Percentiles rank a stretch among this genome's conserved stretches.
Conservation (phyloP, 1,140 invertebrate species). For the Drosophila nigromelanica region DNA sequence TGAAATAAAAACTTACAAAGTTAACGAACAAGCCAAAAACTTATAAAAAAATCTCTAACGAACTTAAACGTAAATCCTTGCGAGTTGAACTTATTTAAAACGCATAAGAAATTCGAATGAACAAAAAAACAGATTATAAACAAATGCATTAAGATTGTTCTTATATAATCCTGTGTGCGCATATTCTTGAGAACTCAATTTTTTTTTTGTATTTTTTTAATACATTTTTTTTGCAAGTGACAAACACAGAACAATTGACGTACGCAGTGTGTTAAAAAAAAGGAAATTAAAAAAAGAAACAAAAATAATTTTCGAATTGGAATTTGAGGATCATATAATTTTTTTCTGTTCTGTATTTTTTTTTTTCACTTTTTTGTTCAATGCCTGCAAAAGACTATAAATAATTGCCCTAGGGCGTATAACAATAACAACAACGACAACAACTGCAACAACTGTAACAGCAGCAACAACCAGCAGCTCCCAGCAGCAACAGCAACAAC, state of each 20-base stretch:
- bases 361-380: conserved; percentile 42
- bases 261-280: conserved; percentile 24
- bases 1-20: conserved; percentile 15
- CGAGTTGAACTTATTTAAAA: no score
- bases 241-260: conserved; percentile 18
- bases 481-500: conserved; percentile 36
- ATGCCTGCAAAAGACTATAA: conserved; percentile 59
- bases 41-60: conserved; percentile 15
- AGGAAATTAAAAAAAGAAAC: conserved; percentile 8
- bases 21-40: conserved; percentile 19
- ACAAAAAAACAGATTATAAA: conserved; percentile 25
- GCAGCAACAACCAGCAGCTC: conserved; percentile 7
- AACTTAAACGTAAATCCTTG: conserved; percentile 49
- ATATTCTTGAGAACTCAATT: conserved; percentile 8
- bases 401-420: conserved; percentile 60
- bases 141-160: conserved; percentile 30
- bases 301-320: conserved; percentile 25
- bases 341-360: conserved; percentile 42
- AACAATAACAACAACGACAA: conserved; percentile 26
- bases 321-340: conserved; percentile 41
- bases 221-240: conserved; percentile 68
- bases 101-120: no score
- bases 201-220: conserved; percentile 57
- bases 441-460: conserved; percentile 27
- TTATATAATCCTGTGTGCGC: conserved; percentile 62